A percentile compares a stretch with the other conserved stretches of the same genome.
These are phyloP conservation scores for Orthosia gracilis DNA, from an alignment of 2,888 invertebrate genomes.

Conservation along the genomic window DNA sequence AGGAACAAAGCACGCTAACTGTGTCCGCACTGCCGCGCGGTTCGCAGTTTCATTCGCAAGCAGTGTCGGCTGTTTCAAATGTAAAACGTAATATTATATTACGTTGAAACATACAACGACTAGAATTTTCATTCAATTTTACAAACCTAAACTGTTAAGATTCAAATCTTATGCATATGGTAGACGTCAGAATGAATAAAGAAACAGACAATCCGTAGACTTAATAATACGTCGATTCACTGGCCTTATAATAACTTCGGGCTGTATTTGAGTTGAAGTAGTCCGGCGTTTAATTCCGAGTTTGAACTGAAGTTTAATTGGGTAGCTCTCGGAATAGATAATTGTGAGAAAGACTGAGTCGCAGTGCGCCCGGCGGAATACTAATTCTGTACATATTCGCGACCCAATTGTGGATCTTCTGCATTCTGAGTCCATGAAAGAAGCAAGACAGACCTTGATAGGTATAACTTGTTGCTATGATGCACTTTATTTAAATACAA, in stretches of 20 bases:
- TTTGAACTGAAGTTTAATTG: slow-evolving; percentile 52
- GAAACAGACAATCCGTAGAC: neutral
- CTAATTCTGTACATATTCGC: slow-evolving; percentile 43
- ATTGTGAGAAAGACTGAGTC: slow-evolving; percentile 33
- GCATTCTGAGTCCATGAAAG: neutral
- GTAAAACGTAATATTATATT: slow-evolving; percentile 33
- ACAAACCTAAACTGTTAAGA: neutral
- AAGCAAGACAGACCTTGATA: neutral
- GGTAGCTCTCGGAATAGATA: slow-evolving; percentile 52
- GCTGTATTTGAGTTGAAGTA: slow-evolving; percentile 14
- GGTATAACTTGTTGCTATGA: slow-evolving; percentile 26
- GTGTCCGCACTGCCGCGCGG: slow-evolving; percentile 12
- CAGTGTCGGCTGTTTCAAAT: slow-evolving; percentile 48
- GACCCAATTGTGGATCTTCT: slow-evolving; percentile 36
- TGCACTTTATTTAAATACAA: slow-evolving; percentile 46
- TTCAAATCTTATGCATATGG: neutral
- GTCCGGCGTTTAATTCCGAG: slow-evolving; percentile 28
- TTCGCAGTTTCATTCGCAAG: slow-evolving; percentile 55
- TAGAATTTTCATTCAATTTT: slow-evolving; percentile 28
- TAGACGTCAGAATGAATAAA: neutral
- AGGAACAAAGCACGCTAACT: slow-evolving; percentile 64
- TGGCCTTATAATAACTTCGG: slow-evolving; percentile 22
- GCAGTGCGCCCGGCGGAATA: slow-evolving; percentile 32
- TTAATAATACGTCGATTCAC: slow-evolving; percentile 14
- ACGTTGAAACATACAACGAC: slow-evolving; percentile 30